These are phyloP conservation scores for Corydoras maculifer DNA, from an alignment of 2,113 vertebrate species.

Conservation along the genomic window DNA sequence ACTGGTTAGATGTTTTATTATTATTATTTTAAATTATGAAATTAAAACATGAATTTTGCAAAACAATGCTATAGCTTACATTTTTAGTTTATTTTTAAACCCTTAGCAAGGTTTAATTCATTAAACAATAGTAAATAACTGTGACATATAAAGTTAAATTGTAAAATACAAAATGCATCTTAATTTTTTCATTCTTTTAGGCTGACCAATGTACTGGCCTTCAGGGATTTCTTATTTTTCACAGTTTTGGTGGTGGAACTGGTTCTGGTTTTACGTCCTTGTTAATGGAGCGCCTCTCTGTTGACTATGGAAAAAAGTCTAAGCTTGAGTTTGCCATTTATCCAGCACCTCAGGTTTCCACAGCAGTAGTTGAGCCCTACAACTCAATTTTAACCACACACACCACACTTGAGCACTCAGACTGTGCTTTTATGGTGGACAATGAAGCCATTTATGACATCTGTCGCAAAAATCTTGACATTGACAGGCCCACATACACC, in stretches of 20 bases:
- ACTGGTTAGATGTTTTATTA: conserved; percentile 58
- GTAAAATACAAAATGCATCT: too few species aligned
- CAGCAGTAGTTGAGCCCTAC: conserved; percentile 77
- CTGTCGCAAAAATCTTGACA: conserved; percentile 70
- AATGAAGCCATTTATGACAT: conserved; percentile 78
- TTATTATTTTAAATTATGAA: background rate
- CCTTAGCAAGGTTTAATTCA: background rate
- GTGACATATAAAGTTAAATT: too few species aligned
- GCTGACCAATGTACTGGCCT: conserved; percentile 80
- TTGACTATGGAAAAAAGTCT: conserved; percentile 71
- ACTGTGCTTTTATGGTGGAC: conserved; percentile 80
- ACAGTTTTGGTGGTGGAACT: conserved; percentile 78
- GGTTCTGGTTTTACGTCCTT: conserved; percentile 79
- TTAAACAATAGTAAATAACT: too few species aligned
- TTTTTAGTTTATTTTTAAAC: too few species aligned
- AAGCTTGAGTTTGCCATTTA: conserved; percentile 77
- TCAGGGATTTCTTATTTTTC: conserved; percentile 80
- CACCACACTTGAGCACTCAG: conserved; percentile 75
- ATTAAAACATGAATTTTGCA: background rate
- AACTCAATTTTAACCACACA: conserved; percentile 79
- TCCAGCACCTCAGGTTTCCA: conserved; percentile 75
- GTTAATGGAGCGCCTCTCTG: conserved; percentile 74
- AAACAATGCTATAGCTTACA: background rate
- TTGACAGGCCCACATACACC: conserved; percentile 68
- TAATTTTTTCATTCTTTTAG: conserved; percentile 43